phyloP scores from a whole-genome alignment of 2,888 invertebrate species.

The Piscicola geometra region DNA sequence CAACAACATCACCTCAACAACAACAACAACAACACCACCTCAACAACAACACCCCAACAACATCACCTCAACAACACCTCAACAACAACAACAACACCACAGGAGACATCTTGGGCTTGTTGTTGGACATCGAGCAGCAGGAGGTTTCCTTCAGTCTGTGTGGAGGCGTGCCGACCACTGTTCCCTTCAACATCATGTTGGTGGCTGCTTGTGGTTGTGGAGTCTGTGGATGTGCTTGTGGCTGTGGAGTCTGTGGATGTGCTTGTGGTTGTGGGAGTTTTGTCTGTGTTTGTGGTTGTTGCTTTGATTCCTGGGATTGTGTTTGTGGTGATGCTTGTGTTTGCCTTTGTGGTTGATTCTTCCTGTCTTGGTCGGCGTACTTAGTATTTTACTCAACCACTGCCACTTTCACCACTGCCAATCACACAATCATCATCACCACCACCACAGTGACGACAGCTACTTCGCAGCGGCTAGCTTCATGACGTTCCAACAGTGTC shows the following conservation, averaged over 20 bases:
- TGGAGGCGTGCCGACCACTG: constrained; percentile 67
- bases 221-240: background rate
- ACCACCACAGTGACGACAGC: constrained; percentile 58
- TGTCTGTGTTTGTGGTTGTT: too few relatives aligned
- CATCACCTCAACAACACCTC: too few relatives aligned
- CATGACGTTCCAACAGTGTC: constrained; percentile 92
- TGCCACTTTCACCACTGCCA: too few relatives aligned
- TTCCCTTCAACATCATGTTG: constrained; percentile 64
- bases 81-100: background rate
- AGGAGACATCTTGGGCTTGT: constrained; percentile 62
- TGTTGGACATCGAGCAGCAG: constrained; percentile 70
- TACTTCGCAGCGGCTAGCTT: constrained; percentile 92
- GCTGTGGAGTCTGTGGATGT: background rate
- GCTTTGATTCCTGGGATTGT: too few relatives aligned
- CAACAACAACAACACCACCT: too few relatives aligned
- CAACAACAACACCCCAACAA: too few relatives aligned
- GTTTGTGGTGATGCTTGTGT: too few relatives aligned
- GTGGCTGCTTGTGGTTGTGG: background rate
- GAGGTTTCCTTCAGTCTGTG: constrained; percentile 79
- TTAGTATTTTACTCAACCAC: too few relatives aligned
- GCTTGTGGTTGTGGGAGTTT: too few relatives aligned
- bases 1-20: too few relatives aligned
- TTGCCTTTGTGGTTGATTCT: too few relatives aligned
- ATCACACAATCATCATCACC: constrained; percentile 1
- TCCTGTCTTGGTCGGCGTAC: too few relatives aligned